These are phyloP conservation scores for Limenitis camilla DNA, from an alignment of 2,888 invertebrate species.

Conservation along the genomic window DNA sequence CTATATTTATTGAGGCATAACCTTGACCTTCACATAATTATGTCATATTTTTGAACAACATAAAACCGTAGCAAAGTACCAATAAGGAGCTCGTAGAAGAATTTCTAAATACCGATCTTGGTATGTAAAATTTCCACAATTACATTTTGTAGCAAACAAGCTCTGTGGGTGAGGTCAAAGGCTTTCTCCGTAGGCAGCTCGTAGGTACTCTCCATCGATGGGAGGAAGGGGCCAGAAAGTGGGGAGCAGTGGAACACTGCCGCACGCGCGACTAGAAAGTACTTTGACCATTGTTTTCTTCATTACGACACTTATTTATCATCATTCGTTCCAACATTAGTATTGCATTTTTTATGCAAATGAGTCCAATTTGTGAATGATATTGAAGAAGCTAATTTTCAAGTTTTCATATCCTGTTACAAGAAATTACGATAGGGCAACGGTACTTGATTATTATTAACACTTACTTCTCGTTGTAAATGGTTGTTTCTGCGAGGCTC, in stretches of 20 bases:
- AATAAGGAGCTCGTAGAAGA: constrained; percentile 8
- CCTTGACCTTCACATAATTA: constrained; percentile 14
- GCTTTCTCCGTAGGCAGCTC: constrained; percentile 60
- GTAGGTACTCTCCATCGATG: constrained; percentile 32
- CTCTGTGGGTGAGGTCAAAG: constrained; percentile 62
- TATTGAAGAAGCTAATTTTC: constrained; percentile 27
- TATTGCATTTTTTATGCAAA: constrained; percentile 59
- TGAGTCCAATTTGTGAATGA: constrained; percentile 30
- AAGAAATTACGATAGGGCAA: background rate
- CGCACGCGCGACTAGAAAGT: constrained; percentile 62
- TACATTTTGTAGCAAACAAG: constrained; percentile 45
- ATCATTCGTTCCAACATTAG: constrained; percentile 48
- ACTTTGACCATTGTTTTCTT: constrained; percentile 62
- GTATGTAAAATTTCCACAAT: constrained; percentile 47
- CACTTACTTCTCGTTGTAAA: too few relatives aligned
- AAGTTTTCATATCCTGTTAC: constrained; percentile 3
- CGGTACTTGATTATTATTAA: too few relatives aligned
- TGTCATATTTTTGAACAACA: too few relatives aligned
- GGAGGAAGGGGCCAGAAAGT: constrained; percentile 30
- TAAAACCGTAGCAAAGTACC: constrained; percentile 4
- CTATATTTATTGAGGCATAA: background rate
- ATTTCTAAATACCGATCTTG: constrained; percentile 21
- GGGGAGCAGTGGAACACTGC: constrained; percentile 31
- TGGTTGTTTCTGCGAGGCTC: too few relatives aligned
- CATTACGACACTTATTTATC: constrained; percentile 66